These are phyloP conservation scores for Phylloscopus collybita DNA, from an alignment of 2,797 vertebrate species.

Conservation along the genomic window DNA sequence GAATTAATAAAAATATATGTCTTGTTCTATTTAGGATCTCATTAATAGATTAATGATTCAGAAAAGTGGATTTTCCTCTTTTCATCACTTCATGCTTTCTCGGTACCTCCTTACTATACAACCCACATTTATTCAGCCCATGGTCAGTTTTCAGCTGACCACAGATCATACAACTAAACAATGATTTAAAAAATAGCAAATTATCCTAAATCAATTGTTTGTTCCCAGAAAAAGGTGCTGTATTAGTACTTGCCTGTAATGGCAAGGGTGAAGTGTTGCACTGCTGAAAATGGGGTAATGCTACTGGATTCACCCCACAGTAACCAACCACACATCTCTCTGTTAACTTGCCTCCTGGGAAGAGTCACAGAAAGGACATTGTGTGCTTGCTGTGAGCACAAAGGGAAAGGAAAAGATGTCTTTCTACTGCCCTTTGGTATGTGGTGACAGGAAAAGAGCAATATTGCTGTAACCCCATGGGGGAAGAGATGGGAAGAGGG, in stretches of 20 bases:
- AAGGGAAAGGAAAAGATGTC: background rate
- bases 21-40: background rate
- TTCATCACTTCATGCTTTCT: background rate
- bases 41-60: background rate
- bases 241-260: background rate
- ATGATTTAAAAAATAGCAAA: no score
- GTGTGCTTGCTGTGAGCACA: background rate
- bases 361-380: background rate
- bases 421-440: background rate
- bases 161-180: background rate
- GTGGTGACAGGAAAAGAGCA: background rate
- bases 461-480: background rate
- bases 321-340: background rate
- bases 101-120: background rate
- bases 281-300: background rate
- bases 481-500: background rate
- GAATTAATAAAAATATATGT: background rate
- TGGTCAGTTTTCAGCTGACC: background rate
- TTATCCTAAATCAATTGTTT: background rate
- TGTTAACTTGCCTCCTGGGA: background rate
- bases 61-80: background rate
- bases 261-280: background rate
- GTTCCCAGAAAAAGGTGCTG: background rate
- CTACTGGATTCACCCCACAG: background rate
- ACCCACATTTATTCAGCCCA: background rate